A percentile compares a stretch with the other conserved stretches of the same genome.
phyloP scores from a whole-genome alignment of 2,888 invertebrate species.

The Volucella inanis region DNA sequence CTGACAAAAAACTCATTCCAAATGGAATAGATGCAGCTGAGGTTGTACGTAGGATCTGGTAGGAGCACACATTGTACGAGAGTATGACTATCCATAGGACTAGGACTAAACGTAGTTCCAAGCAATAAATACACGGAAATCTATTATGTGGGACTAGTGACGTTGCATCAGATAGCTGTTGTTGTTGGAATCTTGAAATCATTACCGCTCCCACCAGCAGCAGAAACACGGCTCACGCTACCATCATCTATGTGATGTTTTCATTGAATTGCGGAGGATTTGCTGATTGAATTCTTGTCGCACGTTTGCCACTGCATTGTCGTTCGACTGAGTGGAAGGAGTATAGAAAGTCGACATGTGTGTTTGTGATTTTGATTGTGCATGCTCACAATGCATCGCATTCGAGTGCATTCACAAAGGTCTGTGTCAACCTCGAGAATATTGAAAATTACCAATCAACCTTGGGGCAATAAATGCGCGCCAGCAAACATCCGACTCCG shows the following conservation, averaged over 20 bases:
- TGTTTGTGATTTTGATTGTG: neutral
- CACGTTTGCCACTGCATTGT: conserved; percentile 74
- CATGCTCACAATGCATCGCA: conserved; percentile 33
- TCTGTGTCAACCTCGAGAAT: conserved; percentile 57
- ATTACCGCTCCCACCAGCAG: conserved; percentile 23
- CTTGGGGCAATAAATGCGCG: conserved; percentile 61
- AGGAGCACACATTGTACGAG: no score
- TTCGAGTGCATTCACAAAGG: conserved; percentile 53
- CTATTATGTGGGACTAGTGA: conserved; percentile 57
- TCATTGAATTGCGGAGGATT: conserved; percentile 70
- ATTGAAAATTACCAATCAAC: conserved; percentile 73
- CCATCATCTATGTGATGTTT: conserved; percentile 63
- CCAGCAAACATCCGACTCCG: conserved; percentile 36
- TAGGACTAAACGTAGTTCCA: conserved; percentile 36
- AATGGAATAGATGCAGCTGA: conserved; percentile 46
- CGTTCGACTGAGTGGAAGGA: conserved; percentile 44
- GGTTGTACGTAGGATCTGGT: no score
- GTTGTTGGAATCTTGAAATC: conserved; percentile 32
- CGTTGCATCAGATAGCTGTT: conserved; percentile 8
- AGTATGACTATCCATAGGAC: neutral
- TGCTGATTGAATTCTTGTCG: conserved; percentile 74
- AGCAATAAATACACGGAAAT: conserved; percentile 66
- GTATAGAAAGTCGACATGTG: conserved; percentile 7
- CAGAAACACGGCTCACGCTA: neutral
- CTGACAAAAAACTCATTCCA: conserved; percentile 11